Percentiles rank a stretch among this genome's conserved stretches.
Conservation (phyloP, 2,113 vertebrate genomes). For the Myrmecophaga tridactyla region DNA sequence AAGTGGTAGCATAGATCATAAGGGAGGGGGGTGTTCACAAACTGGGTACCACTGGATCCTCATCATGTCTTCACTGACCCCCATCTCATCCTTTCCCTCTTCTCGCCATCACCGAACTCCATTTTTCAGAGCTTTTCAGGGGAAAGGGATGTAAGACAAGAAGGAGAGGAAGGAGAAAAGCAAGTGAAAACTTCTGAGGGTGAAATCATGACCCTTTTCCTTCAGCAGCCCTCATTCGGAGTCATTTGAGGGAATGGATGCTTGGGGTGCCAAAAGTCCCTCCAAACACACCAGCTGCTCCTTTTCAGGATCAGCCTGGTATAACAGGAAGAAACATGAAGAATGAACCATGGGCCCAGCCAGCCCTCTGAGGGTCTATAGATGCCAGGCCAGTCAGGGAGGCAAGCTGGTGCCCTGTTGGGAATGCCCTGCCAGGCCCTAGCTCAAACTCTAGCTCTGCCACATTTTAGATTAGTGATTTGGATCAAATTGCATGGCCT, state of each 20-base stretch:
- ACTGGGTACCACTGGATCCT: accelerated
- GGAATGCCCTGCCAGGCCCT: neutral
- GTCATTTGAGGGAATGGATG: neutral
- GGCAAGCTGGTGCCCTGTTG: no score
- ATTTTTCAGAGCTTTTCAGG: neutral
- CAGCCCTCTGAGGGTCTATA: accelerated
- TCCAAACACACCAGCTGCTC: no score
- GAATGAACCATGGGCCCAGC: accelerated
- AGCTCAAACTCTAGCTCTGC: neutral
- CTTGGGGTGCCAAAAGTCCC: neutral
- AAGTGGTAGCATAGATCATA: neutral
- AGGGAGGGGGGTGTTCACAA: neutral
- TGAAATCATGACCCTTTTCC: accelerated
- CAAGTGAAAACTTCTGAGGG: no score
- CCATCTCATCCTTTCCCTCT: neutral
- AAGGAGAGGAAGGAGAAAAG: neutral
- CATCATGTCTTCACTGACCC: neutral
- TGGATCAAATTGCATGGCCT: neutral
- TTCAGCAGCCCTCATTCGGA: neutral
- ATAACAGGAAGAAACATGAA: neutral
- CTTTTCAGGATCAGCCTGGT: neutral
- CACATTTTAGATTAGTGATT: neutral
- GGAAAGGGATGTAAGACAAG: neutral
- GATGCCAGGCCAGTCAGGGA: neutral
- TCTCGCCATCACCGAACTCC: neutral